Evolutionary conservation across 2,888 invertebrate species (phyloP), one percentile per base, ranked within the genome.

Genomic region (Tenthredo scrophulariae): DNA sequence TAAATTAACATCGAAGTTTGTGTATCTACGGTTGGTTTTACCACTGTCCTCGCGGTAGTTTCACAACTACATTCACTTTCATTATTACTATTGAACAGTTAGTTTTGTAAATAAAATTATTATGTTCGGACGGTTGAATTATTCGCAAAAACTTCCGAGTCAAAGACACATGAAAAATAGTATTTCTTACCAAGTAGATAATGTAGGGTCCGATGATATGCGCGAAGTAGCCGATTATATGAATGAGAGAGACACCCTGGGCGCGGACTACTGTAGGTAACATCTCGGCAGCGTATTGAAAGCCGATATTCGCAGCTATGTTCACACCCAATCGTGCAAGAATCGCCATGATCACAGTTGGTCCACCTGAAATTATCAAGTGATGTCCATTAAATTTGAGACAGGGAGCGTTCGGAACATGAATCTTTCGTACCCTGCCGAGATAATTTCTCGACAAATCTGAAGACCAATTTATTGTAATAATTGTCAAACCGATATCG

Each of bases 261-360:
- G 97, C 98, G 65, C 98, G 93, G 0, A 98, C 97, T 4, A 98
- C 97, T 0, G 98, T 98, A 0, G 98, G 98, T 26, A 98, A 93
- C 82, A 98, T 93, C 92, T 98, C 98, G 0, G 98, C 98, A 0
- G 97, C 98, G 93, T 98, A 98, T 91, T 98, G 98, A 5, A 98
- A 95, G 0, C 98, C 98, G 87, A 98, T 98, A 93, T 98, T 98
- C 93, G 98, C 98, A 0, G 98, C 97, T 82, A 98, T 97, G 93
- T 98, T 98, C 58, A 98, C 97, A 85, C 97, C 97, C 88, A 98
- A 97, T 40, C 98, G 95, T 1, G 98, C 98, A 86, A 97, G 93
- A 87, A 98, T 97, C 37, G 98, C 98, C 88, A 97, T 94, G 0
- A 96, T 94, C 0, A 97, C 97, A 74, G 97, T 97, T 1, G 96